Conservation (phyloP, 2,113 vertebrate genomes). For the Scolopax mira region DNA sequence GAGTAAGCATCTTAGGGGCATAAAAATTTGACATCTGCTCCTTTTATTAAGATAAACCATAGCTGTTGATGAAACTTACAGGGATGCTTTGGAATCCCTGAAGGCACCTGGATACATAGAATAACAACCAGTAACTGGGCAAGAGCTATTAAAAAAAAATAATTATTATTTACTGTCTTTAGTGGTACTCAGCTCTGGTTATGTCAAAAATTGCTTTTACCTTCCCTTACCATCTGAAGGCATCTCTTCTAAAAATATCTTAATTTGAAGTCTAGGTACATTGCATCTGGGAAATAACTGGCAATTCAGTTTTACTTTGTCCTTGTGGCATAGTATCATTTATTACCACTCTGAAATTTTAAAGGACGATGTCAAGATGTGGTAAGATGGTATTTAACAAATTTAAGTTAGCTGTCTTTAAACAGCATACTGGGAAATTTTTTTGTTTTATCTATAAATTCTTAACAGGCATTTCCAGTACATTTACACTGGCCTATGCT, state of each 20-base stretch:
- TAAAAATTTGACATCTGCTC: conserved; percentile 45
- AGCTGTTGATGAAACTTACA: not conserved
- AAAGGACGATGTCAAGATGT: not conserved
- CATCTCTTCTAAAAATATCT: not conserved
- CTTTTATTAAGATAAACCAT: not conserved
- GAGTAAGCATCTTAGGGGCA: not conserved
- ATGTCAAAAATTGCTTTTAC: not conserved
- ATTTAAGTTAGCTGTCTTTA: not conserved
- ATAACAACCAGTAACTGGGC: not conserved
- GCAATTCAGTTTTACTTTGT: not conserved
- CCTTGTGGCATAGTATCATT: not conserved
- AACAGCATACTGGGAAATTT: not conserved
- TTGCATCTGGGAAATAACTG: not conserved
- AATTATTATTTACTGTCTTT: not conserved
- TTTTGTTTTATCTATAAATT: not conserved
- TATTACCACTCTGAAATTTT: not conserved
- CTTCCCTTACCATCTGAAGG: not conserved
- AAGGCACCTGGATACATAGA: not conserved
- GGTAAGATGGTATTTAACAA: not conserved
- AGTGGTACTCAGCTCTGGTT: not conserved
- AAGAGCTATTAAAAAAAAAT: not conserved
- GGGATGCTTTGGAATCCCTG: not conserved
- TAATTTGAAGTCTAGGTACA: not conserved
- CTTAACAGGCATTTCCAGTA: not conserved
- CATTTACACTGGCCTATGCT: not conserved